These are phyloP conservation scores for Oasisia sp. DNA, from an alignment of 2,888 invertebrate species.

Conservation along the genomic window DNA sequence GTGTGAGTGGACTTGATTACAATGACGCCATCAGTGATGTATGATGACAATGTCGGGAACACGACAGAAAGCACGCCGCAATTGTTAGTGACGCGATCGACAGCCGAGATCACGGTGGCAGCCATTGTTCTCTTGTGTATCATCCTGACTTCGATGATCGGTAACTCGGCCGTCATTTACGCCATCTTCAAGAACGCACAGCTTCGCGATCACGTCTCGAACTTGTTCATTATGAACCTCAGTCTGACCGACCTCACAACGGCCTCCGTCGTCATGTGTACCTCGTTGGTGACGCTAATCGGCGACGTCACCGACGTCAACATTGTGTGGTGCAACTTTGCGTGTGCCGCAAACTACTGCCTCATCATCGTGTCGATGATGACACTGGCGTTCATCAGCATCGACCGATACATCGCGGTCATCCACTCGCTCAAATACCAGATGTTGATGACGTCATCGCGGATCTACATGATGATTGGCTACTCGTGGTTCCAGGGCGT, in stretches of 20 bases:
- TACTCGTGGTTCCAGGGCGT: conserved; percentile 60
- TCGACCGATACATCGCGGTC: conserved; percentile 61
- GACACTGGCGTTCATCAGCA: conserved; percentile 60
- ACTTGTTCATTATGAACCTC: conserved; percentile 58
- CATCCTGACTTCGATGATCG: conserved; percentile 32
- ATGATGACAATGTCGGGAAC: neutral
- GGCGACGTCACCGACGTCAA: conserved; percentile 39
- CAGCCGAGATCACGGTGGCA: conserved; percentile 38
- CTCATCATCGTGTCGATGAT: conserved; percentile 64
- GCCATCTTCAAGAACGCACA: conserved; percentile 43
- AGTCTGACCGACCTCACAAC: conserved; percentile 53
- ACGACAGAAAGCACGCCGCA: neutral
- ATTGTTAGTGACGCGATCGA: neutral
- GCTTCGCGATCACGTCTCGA: conserved; percentile 51
- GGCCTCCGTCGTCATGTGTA: conserved; percentile 53
- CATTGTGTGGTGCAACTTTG: conserved; percentile 50
- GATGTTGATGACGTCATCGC: conserved; percentile 42
- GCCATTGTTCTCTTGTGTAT: conserved; percentile 46
- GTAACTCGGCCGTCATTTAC: conserved; percentile 51
- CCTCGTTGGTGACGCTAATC: conserved; percentile 46
- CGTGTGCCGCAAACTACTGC: conserved; percentile 62
- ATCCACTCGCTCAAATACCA: conserved; percentile 54
- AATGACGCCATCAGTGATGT: neutral
- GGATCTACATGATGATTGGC: conserved; percentile 43
- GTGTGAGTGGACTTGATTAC: neutral